Evolutionary conservation across 2,888 invertebrate genomes (phyloP), one percentile per base, ranked within the genome.

Genomic region (Phasia obesa): DNA sequence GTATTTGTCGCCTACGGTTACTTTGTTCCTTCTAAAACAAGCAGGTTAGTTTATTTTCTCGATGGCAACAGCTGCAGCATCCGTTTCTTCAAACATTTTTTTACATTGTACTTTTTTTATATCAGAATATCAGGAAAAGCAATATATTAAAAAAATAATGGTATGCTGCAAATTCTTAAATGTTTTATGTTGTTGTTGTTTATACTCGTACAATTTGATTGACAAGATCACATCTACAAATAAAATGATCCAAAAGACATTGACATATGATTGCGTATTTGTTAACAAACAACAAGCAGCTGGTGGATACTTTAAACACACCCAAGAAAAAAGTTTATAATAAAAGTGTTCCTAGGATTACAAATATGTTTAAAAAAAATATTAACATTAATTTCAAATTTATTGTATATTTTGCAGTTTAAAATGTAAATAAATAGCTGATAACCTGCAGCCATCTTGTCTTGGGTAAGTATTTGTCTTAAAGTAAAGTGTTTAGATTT

Each of bases 191-290:
- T 7, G 2, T 11, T 13, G 3, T 51, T 59, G 11, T 44, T 17
- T 7, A 27, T n/a, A n/a, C n/a, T n/a, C n/a, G n/a, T n/a, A 21
- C 60, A 42, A 27, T 65, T 70, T 81, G 81, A 81, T 77, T 73
- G 81, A 81, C 77, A 81, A 73, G 57, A 77, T 81, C 69, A 77
- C 76, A 73, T 77, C 62, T 67, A 55, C 25, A 9, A 19, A 9
- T 2, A 21, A 70, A 71, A 19, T 59, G 76, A 76, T 60, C 25
- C 35, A 25, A 7, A 51, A 67, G 73, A 60, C 76, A 77, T 76
- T 73, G 77, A 73, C 81, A 60, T 69, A 69, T 73, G 73, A 49
- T 73, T 69, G 73, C 60, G 65, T 73, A 11, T 77, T 51, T 59
- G 65, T 47, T 21, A 38, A 47, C 6, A 21, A 38, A 47, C 6